Base-by-base conservation (phyloP, 2,888 invertebrate genomes). In the Cepaea hortensis region DNA sequence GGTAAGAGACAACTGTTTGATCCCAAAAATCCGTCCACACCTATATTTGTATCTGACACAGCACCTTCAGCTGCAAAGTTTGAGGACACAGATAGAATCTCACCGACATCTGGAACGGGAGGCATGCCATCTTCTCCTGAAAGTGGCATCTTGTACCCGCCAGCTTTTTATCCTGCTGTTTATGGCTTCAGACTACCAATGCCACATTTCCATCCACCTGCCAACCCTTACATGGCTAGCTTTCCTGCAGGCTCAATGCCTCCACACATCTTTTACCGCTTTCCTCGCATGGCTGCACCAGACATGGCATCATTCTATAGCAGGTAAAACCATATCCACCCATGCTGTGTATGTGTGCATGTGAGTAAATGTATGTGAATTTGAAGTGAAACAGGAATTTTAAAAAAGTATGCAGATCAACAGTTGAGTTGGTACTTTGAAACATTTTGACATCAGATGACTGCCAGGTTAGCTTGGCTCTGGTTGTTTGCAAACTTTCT, bases 1-100 rank as follows among this genome's bases (percentile, higher is more conserved):
- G 88, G 85, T 20, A 77, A 73, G 20, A 55, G 87, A 46, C 85
- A 87, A 11, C 89, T 93, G 46, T 93, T 91, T 90, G 93, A 93
- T 87, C 93, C 93, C 18, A 93, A 92, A 76, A 93, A 93, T 88
- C 93, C 93, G 23, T 91, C 91, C 83, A 93, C 92, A 84, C 92
- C 92, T 13, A 92, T 92, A 79, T 87, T 92, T 35, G 91, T 93
- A n/a, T 84, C 89, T 3, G 88, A 87, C 4, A n/a, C 77, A 3
- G 77, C 70, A 13, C 87, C 85, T 23, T 86, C 91, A n/a, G 23
- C 76, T 18, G 84, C 73, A n/a, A 89, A 91, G n/a, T 91, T 91
- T 81, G 89, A 91, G 68, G 92, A 92, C 55, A 87, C 89, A 4
- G 90, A 90, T 50, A 88, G 83, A 48, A 70, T 65, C 35, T 81